Conservation (phyloP, 2,888 invertebrate species). For the Subacronicta megacephala region DNA sequence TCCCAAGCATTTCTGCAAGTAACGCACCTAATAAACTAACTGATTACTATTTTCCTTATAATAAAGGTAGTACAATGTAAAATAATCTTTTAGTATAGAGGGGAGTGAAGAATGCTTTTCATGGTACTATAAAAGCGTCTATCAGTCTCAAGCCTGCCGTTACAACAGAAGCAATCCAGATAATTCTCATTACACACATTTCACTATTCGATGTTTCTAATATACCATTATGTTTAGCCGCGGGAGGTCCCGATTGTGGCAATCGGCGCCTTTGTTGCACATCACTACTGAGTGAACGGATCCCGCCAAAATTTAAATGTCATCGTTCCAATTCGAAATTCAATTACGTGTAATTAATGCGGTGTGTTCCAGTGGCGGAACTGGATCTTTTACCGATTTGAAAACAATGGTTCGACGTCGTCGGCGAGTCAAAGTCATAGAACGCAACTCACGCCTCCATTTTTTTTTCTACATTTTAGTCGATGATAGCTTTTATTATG, state of each 20-base stretch:
- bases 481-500: slow-evolving; percentile 67
- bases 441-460: slow-evolving; percentile 76
- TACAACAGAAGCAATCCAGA: slow-evolving; percentile 87
- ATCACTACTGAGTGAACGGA: slow-evolving; percentile 82
- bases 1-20: slow-evolving; percentile 79
- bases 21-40: slow-evolving; percentile 84
- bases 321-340: slow-evolving; percentile 92
- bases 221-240: slow-evolving; percentile 81
- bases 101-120: slow-evolving; percentile 85
- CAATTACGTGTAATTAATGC: slow-evolving; percentile 91
- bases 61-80: slow-evolving; percentile 82
- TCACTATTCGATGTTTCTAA: slow-evolving; percentile 85
- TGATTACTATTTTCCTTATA: slow-evolving; percentile 84
- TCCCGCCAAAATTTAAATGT: slow-evolving; percentile 90
- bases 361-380: slow-evolving; percentile 83
- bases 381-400: slow-evolving; percentile 81
- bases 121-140: slow-evolving; percentile 79
- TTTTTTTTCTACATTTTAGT: slow-evolving; percentile 65
- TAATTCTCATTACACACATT: slow-evolving; percentile 89
- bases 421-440: slow-evolving; percentile 76
- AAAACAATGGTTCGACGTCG: slow-evolving; percentile 80
- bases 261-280: slow-evolving; percentile 84
- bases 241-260: slow-evolving; percentile 84
- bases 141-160: slow-evolving; percentile 79
- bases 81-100: slow-evolving; percentile 82